These are phyloP conservation scores for Macrochelys suwanniensis DNA, from an alignment of 2,797 vertebrate genomes.

Conservation along the genomic window DNA sequence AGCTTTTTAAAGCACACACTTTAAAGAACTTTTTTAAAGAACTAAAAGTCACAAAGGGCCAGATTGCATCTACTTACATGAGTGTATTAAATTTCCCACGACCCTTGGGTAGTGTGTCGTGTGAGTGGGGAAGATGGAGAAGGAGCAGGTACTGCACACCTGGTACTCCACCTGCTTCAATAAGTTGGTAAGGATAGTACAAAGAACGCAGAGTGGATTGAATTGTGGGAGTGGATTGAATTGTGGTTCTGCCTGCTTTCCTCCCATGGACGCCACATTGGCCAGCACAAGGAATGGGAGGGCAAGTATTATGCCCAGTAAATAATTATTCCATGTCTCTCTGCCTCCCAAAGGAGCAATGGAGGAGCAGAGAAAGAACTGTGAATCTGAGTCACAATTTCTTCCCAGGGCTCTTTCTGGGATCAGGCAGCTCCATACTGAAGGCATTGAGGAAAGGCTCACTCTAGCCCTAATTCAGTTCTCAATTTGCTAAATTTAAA, in stretches of 20 bases:
- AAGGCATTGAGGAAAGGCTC: no score
- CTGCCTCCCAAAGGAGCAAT: neutral
- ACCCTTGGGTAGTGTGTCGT: no score
- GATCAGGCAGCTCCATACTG: no score
- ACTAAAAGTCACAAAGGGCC: constrained; percentile 34
- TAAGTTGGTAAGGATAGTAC: neutral
- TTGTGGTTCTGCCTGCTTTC: neutral
- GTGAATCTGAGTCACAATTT: neutral
- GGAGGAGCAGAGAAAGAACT: neutral
- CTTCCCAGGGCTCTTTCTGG: neutral
- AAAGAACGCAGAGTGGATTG: neutral
- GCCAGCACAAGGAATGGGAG: neutral
- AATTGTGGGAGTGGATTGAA: neutral
- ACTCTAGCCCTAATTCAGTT: neutral
- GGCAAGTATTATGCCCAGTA: neutral
- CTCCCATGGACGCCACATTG: neutral
- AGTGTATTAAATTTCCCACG: neutral
- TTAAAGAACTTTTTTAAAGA: constrained; percentile 1
- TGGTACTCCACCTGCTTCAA: neutral
- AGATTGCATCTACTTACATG: constrained; percentile 29
- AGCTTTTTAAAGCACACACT: constrained; percentile 19
- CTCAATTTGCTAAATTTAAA: neutral
- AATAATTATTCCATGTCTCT: neutral
- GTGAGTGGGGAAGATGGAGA: neutral
- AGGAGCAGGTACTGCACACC: neutral